Percentiles rank a stretch among this genome's conserved stretches.
Evolutionary conservation across 2,113 vertebrate species (phyloP).

Genomic region (Mesocricetus auratus): DNA sequence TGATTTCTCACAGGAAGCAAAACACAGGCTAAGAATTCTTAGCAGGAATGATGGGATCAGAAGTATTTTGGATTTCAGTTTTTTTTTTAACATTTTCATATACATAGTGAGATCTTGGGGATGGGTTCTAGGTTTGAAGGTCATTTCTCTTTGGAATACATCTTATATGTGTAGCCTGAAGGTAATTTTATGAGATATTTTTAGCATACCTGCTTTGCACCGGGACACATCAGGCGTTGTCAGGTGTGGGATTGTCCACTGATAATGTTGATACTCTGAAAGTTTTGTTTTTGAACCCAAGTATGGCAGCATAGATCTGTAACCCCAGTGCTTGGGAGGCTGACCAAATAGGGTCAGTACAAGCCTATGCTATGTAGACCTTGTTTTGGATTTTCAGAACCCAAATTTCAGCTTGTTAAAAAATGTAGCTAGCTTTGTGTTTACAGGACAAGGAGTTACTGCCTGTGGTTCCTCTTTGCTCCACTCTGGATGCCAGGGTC

Average conservation of each 20-base stretch:
- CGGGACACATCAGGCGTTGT: neutral
- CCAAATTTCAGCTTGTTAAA: neutral
- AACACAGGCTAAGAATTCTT: neutral
- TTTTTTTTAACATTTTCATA: neutral
- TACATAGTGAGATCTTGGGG: neutral
- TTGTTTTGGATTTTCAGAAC: neutral
- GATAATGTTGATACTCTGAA: neutral
- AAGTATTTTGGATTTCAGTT: neutral
- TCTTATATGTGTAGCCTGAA: neutral
- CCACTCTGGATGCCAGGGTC: fast-evolving
- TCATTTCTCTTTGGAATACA: neutral
- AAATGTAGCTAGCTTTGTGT: neutral
- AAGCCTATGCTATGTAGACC: neutral
- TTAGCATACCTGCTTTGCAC: neutral
- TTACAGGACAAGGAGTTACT: neutral
- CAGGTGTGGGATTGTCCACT: neutral
- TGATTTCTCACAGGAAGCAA: constrained; percentile 13
- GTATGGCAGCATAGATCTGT: neutral
- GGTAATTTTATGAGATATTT: neutral
- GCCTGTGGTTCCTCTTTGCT: neutral
- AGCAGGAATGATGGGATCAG: neutral
- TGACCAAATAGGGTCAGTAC: neutral
- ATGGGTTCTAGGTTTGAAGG: neutral
- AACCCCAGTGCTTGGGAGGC: neutral
- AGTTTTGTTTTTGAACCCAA: neutral